phyloP scores from a whole-genome alignment of 1,140 invertebrate genomes.

The Cydia amplana region DNA sequence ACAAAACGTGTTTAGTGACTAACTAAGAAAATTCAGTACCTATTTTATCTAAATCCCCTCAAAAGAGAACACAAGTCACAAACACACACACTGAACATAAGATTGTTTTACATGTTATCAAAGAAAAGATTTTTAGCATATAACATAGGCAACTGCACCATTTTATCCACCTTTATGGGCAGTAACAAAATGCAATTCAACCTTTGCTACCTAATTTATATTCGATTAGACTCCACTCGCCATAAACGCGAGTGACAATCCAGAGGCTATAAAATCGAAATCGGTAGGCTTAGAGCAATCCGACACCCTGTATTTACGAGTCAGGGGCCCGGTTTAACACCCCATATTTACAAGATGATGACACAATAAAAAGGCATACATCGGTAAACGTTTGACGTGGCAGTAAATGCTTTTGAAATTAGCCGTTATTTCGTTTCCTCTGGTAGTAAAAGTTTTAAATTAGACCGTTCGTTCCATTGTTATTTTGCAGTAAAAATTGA shows the following conservation, averaged over 20 bases:
- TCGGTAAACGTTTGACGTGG: slow-evolving; percentile 65
- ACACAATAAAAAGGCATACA: slow-evolving; percentile 63
- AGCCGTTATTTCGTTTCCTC: slow-evolving; percentile 14
- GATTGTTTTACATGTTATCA: too few species aligned
- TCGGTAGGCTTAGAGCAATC: slow-evolving; percentile 59
- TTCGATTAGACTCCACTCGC: slow-evolving; percentile 45
- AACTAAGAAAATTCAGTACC: too few species aligned
- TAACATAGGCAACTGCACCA: not conserved
- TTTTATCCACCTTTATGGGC: slow-evolving; percentile 2
- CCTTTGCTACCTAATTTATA: slow-evolving; percentile 34
- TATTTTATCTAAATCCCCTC: too few species aligned
- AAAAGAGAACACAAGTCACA: too few species aligned
- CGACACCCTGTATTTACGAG: slow-evolving; percentile 59
- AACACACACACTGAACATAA: too few species aligned
- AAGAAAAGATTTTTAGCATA: too few species aligned
- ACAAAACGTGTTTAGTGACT: not conserved
- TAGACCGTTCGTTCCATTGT: slow-evolving; percentile 14
- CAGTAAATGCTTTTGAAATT: slow-evolving; percentile 30
- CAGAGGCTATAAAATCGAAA: slow-evolving; percentile 59
- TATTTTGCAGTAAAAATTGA: not conserved
- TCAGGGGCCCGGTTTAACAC: slow-evolving; percentile 57
- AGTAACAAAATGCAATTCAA: slow-evolving; percentile 17
- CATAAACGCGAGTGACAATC: slow-evolving; percentile 62
- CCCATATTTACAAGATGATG: slow-evolving; percentile 60
- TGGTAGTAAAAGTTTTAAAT: slow-evolving; percentile 17